Percentiles rank a stretch among this genome's conserved stretches.
Evolutionary conservation across 2,113 vertebrate species (phyloP).

Genomic region (Columbina picui): DNA sequence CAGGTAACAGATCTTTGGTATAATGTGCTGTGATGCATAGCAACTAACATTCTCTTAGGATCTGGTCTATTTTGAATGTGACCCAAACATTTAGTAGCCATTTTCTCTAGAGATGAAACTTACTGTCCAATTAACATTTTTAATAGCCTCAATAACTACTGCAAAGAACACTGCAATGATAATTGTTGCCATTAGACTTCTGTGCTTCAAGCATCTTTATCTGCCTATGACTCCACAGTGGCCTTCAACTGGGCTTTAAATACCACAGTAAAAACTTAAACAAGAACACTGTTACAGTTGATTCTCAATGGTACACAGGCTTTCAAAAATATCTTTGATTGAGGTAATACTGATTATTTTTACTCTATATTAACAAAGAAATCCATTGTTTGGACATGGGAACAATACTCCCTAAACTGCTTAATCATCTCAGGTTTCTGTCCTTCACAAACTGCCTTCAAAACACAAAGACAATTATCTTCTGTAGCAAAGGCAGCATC

Average conservation of each 20-base stretch:
- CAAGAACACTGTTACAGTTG: not conserved
- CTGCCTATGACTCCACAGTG: not conserved
- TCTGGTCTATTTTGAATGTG: not conserved
- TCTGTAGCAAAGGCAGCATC: not conserved
- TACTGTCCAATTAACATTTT: constrained; percentile 11
- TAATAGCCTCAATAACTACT: not conserved
- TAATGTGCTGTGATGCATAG: not conserved
- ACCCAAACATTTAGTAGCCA: not conserved
- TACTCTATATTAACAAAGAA: not conserved
- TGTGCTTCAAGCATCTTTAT: not conserved
- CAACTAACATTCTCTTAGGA: not conserved
- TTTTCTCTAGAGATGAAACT: not conserved
- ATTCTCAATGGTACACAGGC: not conserved
- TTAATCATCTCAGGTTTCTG: not conserved
- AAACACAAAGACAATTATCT: not conserved
- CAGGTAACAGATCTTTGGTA: not conserved
- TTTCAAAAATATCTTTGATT: not conserved
- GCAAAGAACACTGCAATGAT: not conserved
- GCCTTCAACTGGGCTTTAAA: constrained; percentile 25
- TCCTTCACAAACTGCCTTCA: not conserved
- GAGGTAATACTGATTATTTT: not conserved
- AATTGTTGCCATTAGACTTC: not conserved
- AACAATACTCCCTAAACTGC: not conserved
- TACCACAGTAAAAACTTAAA: not conserved
- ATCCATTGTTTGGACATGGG: not conserved